These are phyloP conservation scores for Motacilla alba DNA, from an alignment of 2,113 vertebrate genomes.

Conservation along the genomic window DNA sequence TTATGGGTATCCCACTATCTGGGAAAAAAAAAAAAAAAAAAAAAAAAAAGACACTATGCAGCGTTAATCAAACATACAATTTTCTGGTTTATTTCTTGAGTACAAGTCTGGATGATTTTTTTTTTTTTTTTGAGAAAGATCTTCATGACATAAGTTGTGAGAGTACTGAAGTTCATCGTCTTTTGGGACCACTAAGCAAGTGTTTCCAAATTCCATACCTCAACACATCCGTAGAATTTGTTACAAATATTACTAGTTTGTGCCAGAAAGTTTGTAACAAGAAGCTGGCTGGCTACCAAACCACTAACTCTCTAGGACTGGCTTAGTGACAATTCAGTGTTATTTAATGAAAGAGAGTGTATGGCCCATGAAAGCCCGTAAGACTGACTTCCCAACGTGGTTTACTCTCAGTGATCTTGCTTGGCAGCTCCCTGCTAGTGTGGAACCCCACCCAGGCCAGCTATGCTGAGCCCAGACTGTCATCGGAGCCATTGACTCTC, in stretches of 20 bases:
- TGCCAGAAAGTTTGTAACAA: conserved; percentile 30
- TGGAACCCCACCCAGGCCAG: conserved; percentile 13
- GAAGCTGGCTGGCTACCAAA: conserved; percentile 35
- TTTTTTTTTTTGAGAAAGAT: background rate
- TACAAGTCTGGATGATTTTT: background rate
- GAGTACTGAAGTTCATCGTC: background rate
- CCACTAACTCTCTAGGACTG: conserved; percentile 28
- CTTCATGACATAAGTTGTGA: background rate
- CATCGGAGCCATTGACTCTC: background rate
- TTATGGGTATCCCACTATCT: background rate
- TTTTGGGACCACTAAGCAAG: background rate
- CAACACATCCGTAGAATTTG: conserved; percentile 27
- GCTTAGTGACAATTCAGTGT: conserved; percentile 4
- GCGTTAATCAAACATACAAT: background rate
- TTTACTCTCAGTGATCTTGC: background rate
- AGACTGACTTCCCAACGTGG: background rate
- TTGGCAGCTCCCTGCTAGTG: background rate
- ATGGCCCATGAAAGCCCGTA: background rate
- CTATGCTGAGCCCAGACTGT: background rate
- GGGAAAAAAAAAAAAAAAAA: no score
- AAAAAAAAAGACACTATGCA: background rate
- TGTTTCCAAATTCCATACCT: conserved; percentile 38
- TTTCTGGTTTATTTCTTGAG: conserved; percentile 20
- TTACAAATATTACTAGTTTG: conserved; percentile 8
- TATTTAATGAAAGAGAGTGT: conserved; percentile 9